Evolutionary conservation across 2,888 invertebrate genomes (phyloP).

Genomic region (Apotomis betuletana): DNA sequence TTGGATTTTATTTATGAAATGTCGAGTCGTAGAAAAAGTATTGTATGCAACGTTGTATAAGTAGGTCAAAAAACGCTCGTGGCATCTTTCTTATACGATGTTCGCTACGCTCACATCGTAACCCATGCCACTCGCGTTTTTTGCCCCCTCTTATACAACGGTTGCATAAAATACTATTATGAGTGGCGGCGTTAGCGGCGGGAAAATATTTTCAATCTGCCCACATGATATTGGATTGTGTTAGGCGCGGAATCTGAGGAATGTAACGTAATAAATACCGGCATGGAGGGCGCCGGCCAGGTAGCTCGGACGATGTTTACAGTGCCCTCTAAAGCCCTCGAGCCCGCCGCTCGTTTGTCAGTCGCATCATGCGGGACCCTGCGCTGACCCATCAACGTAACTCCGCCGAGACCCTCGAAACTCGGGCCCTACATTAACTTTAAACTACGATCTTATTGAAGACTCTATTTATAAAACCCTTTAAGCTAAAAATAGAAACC

Average conservation of each 20-base stretch:
- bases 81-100: no score
- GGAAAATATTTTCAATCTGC: slow-evolving; percentile 59
- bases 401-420: slow-evolving; percentile 1
- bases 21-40: no score
- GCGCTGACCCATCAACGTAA: slow-evolving; percentile 27
- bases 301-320: slow-evolving; percentile 54
- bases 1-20: no score
- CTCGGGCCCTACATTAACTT: background rate
- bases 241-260: slow-evolving; percentile 57
- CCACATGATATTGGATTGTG: slow-evolving; percentile 58
- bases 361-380: slow-evolving; percentile 40
- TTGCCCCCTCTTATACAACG: no score
- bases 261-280: slow-evolving; percentile 53
- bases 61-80: no score
- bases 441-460: background rate
- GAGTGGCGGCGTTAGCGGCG: slow-evolving; percentile 45
- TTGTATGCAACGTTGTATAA: no score
- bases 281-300: slow-evolving; percentile 48
- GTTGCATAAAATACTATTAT: no score
- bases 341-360: slow-evolving; percentile 48
- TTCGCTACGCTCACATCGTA: no score
- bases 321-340: slow-evolving; percentile 45
- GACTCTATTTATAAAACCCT: background rate
- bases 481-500: slow-evolving; percentile 16
- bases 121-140: no score